Evolutionary conservation across 2,113 vertebrate genomes (phyloP).

Genomic region (Puntigrus tetrazona): DNA sequence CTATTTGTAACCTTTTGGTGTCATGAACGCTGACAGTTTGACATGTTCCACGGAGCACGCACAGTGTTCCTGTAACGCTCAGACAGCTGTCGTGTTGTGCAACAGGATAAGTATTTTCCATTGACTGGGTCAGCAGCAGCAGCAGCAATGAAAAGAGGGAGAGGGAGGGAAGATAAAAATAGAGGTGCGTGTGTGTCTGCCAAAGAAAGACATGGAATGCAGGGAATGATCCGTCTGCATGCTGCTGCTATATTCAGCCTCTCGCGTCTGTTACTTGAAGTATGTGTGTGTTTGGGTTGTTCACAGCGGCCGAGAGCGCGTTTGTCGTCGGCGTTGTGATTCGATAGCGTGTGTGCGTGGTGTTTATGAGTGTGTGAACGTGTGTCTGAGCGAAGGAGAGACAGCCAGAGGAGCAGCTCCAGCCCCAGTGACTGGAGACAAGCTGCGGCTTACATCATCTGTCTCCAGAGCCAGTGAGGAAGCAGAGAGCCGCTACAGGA

Average conservation of each 20-base stretch:
- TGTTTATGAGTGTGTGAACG: conserved; percentile 27
- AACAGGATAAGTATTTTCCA: conserved; percentile 50
- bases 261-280: background rate
- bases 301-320: background rate
- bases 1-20: background rate
- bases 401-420: conserved; percentile 42
- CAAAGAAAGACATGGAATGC: conserved; percentile 46
- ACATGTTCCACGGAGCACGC: conserved; percentile 12
- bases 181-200: conserved; percentile 46
- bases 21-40: conserved; percentile 48
- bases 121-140: conserved; percentile 43
- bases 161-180: conserved; percentile 46
- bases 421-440: conserved; percentile 40
- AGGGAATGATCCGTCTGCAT: conserved; percentile 26
- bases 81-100: conserved; percentile 54
- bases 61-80: background rate
- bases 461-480: conserved; percentile 38
- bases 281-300: background rate
- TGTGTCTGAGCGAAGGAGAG: conserved; percentile 14
- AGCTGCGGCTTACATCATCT: conserved; percentile 50
- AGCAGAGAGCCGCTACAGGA: conserved; percentile 17
- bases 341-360: background rate
- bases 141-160: conserved; percentile 3
- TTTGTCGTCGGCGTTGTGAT: conserved; percentile 1
- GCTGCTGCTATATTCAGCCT: conserved; percentile 6